phyloP scores from a whole-genome alignment of 2,888 invertebrate genomes.

The Eupithecia insigniata region DNA sequence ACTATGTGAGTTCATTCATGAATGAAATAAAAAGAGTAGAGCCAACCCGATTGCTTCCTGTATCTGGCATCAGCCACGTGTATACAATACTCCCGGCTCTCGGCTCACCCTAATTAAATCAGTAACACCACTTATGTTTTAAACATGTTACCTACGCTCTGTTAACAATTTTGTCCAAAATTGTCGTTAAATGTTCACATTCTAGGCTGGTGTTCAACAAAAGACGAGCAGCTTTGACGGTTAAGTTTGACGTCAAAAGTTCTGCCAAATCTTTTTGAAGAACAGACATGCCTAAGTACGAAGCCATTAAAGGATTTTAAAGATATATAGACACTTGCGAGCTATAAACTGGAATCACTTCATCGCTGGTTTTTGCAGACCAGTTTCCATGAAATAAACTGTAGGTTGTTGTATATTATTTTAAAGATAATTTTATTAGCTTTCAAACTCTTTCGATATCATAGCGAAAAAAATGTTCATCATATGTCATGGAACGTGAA shows the following conservation, averaged over 20 bases:
- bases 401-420: no score
- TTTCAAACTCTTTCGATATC: no score
- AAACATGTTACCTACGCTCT: conserved; percentile 37
- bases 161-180: conserved; percentile 10
- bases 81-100: conserved; percentile 45
- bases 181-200: neutral
- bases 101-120: conserved; percentile 57
- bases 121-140: conserved; percentile 52
- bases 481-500: no score
- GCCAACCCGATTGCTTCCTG: conserved; percentile 69
- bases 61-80: conserved; percentile 59
- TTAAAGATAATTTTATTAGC: no score
- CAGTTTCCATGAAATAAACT: no score
- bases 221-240: neutral
- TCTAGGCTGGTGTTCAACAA: neutral
- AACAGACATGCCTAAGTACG: neutral
- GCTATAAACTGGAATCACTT: no score
- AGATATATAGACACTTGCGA: neutral
- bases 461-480: no score
- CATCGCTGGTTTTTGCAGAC: no score
- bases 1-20: conserved; percentile 59
- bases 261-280: neutral
- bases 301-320: neutral
- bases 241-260: neutral
- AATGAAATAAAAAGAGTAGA: conserved; percentile 66